A percentile compares a stretch with the other conserved stretches of the same genome.
Conservation (phyloP, 2,113 vertebrate genomes). For the Oreochromis tanganicae region DNA sequence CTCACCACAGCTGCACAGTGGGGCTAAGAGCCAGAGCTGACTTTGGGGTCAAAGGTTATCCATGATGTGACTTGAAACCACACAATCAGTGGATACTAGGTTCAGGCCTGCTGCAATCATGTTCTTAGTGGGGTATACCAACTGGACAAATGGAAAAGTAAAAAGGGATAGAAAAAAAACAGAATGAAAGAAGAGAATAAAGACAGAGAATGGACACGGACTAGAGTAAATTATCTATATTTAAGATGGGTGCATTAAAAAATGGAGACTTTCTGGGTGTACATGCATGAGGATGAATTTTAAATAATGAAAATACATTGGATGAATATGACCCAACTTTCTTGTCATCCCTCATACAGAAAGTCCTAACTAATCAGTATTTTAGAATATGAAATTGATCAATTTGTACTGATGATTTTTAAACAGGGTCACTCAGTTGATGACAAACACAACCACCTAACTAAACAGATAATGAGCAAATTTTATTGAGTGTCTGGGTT, state of each 20-base stretch:
- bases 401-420: background rate
- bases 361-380: background rate
- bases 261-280: background rate
- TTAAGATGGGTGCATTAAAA: background rate
- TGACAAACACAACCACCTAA: constrained; percentile 37
- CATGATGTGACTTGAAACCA: constrained; percentile 67
- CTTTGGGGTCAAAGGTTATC: constrained; percentile 60
- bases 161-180: background rate
- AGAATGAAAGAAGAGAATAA: background rate
- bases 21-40: constrained; percentile 40
- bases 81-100: constrained; percentile 56
- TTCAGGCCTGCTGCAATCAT: constrained; percentile 38
- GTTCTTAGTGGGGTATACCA: constrained; percentile 4
- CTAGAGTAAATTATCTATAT: background rate
- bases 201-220: background rate
- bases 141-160: constrained; percentile 18
- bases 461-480: constrained; percentile 54
- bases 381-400: background rate
- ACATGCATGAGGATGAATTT: background rate
- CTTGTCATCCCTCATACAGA: background rate
- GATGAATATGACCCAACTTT: background rate
- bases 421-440: background rate
- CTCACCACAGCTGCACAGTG: constrained; percentile 65
- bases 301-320: background rate
- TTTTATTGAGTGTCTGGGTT: constrained; percentile 60